phyloP scores from a whole-genome alignment of 2,797 vertebrate genomes.

The Setipinna tenuifilis region DNA sequence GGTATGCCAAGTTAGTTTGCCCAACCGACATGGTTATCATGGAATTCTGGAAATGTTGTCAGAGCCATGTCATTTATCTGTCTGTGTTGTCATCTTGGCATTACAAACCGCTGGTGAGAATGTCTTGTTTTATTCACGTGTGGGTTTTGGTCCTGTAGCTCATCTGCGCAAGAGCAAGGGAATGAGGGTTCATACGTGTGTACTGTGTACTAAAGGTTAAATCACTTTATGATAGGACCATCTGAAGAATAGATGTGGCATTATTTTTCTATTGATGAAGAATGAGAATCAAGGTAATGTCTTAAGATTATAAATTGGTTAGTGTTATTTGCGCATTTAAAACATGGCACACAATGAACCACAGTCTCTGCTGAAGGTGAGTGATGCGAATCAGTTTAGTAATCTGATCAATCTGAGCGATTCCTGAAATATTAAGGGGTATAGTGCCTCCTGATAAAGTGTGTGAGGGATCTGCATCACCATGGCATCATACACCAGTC shows the following conservation, averaged over 20 bases:
- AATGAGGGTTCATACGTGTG: too few species aligned
- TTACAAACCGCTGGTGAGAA: too few species aligned
- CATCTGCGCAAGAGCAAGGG: too few species aligned
- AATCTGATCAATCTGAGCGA: neutral
- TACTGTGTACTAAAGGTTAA: neutral
- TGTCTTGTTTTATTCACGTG: too few species aligned
- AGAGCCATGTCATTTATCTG: too few species aligned
- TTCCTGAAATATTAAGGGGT: neutral
- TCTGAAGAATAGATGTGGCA: neutral
- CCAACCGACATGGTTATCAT: neutral
- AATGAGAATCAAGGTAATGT: neutral
- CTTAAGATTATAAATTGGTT: neutral
- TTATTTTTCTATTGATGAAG: neutral
- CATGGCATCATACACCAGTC: too few species aligned
- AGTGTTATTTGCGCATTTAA: too few species aligned
- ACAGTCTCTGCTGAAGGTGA: neutral
- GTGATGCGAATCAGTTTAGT: neutral
- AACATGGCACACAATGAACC: too few species aligned
- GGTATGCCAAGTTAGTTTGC: neutral
- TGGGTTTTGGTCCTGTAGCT: too few species aligned
- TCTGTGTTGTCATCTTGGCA: too few species aligned
- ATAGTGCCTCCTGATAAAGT: neutral
- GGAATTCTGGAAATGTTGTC: neutral
- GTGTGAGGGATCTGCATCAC: neutral
- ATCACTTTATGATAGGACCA: neutral